Conservation (phyloP, 2,888 invertebrate genomes). For the Leucophenga montana region DNA sequence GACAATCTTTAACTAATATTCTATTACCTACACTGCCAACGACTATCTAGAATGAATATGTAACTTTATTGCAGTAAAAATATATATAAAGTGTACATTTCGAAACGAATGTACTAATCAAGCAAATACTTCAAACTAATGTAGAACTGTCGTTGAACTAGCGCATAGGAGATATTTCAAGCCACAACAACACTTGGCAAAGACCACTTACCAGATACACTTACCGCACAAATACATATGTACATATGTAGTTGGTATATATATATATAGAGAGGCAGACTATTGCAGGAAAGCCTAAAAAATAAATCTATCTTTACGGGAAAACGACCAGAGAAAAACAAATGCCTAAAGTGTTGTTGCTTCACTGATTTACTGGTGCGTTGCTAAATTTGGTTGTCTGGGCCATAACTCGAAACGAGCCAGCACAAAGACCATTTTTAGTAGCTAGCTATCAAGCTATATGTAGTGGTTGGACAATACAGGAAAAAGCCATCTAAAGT, state of each 20-base stretch:
- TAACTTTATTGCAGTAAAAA: background rate
- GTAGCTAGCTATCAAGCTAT: constrained; percentile 49
- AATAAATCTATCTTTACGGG: no score
- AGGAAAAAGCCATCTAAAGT: no score
- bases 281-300: no score
- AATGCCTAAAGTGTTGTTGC: constrained; percentile 23
- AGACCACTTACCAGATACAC: constrained; percentile 12
- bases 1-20: no score
- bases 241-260: constrained; percentile 40
- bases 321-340: constrained; percentile 1
- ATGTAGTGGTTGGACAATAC: constrained; percentile 34
- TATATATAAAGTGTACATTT: constrained; percentile 5
- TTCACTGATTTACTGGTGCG: constrained; percentile 38
- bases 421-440: constrained; percentile 58
- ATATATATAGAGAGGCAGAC: background rate
- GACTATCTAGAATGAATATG: background rate
- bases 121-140: constrained; percentile 22
- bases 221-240: constrained; percentile 30
- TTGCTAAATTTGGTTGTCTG: constrained; percentile 65
- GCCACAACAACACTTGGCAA: constrained; percentile 16
- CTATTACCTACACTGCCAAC: no score
- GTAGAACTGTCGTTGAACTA: constrained; percentile 25
- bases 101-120: constrained; percentile 4
- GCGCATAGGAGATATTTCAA: constrained; percentile 10
- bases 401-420: constrained; percentile 39